Evolutionary conservation across 2,888 invertebrate genomes (phyloP).

Genomic region (Rhodophaea formosa): DNA sequence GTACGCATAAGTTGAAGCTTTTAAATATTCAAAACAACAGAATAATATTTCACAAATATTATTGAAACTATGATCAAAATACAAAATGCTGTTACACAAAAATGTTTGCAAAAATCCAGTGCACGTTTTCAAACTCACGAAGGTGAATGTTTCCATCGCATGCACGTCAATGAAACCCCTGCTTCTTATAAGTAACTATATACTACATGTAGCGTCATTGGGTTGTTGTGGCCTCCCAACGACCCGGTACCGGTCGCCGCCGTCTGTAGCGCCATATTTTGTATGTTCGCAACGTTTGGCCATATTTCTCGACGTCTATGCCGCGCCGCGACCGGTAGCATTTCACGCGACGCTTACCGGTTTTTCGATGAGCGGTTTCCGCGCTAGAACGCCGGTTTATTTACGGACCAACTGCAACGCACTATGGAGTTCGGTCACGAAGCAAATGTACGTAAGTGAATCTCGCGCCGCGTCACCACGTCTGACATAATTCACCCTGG

Average conservation of each 20-base stretch:
- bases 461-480: slow-evolving; percentile 40
- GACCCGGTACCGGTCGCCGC: slow-evolving; percentile 48
- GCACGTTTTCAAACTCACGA: slow-evolving; percentile 21
- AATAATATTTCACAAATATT: not conserved
- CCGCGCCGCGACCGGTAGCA: slow-evolving; percentile 54
- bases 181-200: slow-evolving; percentile 4
- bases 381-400: slow-evolving; percentile 68
- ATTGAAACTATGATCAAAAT: not conserved
- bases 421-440: slow-evolving; percentile 59
- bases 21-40: not conserved
- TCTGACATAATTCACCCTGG: slow-evolving; percentile 45
- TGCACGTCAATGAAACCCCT: slow-evolving; percentile 20
- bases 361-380: slow-evolving; percentile 73
- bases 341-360: slow-evolving; percentile 70
- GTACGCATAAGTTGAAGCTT: not conserved
- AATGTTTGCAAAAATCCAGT: slow-evolving; percentile 15
- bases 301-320: slow-evolving; percentile 68
- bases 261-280: slow-evolving; percentile 54
- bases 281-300: slow-evolving; percentile 58
- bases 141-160: slow-evolving; percentile 25
- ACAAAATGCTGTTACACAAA: slow-evolving; percentile 6
- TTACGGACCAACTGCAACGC: slow-evolving; percentile 58
- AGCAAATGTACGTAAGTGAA: slow-evolving; percentile 55
- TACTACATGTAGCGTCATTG: slow-evolving; percentile 3
- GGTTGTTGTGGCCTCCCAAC: slow-evolving; percentile 1